Conservation (phyloP, 2,797 vertebrate genomes). For the Spatula versicolor region DNA sequence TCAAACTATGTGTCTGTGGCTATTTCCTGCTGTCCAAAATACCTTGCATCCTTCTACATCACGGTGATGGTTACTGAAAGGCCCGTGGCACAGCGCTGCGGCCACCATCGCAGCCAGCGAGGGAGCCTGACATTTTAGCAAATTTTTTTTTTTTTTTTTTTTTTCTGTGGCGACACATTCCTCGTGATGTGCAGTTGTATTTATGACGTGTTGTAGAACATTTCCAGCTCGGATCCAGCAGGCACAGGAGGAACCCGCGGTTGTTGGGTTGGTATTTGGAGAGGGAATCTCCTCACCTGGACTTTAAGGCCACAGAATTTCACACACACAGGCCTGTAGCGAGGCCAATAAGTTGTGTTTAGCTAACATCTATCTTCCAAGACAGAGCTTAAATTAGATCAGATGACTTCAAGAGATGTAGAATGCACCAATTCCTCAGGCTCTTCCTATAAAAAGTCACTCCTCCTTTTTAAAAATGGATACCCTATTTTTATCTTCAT, state of each 20-base stretch:
- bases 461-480: neutral
- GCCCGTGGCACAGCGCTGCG: neutral
- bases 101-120: neutral
- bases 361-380: neutral
- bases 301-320: neutral
- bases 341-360: neutral
- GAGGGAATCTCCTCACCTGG: neutral
- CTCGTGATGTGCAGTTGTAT: neutral
- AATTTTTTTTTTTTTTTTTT: neutral
- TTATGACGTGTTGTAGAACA: neutral
- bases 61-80: neutral
- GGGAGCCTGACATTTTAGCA: neutral
- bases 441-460: neutral
- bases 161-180: neutral
- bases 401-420: neutral
- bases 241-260: neutral
- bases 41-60: conserved; percentile 13
- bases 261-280: neutral
- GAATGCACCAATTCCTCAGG: neutral
- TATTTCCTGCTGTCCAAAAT: conserved; percentile 30
- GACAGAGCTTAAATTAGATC: neutral
- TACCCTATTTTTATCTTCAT: neutral
- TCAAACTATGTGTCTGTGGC: conserved; percentile 9
- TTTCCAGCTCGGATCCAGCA: neutral
- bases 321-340: neutral